These are phyloP conservation scores for Rhamphomyia laevipes DNA, from an alignment of 2,888 invertebrate genomes.

Conservation along the genomic window DNA sequence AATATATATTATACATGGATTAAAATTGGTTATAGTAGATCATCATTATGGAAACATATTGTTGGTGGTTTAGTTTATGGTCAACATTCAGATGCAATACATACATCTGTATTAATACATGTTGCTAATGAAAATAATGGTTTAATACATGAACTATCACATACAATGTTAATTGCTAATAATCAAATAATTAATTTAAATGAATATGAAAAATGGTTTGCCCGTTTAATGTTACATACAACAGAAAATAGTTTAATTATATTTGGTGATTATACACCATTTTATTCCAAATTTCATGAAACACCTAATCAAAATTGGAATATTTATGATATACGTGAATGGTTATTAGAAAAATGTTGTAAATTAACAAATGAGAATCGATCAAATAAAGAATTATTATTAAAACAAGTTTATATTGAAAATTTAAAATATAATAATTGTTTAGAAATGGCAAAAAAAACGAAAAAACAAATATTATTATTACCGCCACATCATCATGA, in stretches of 20 bases:
- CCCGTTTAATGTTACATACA: neutral
- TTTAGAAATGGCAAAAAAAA: too few species aligned
- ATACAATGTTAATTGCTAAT: neutral
- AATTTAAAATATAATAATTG: too few species aligned
- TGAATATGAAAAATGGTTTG: neutral
- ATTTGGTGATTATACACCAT: neutral
- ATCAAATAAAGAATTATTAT: too few species aligned
- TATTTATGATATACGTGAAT: neutral
- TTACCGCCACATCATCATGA: neutral
- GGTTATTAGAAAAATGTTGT: neutral
- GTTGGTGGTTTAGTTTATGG: neutral
- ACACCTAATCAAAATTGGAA: neutral
- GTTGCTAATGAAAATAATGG: neutral
- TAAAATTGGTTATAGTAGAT: neutral
- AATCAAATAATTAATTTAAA: neutral
- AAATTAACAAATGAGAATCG: too few species aligned
- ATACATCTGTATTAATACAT: neutral
- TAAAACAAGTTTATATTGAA: too few species aligned
- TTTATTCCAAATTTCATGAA: neutral
- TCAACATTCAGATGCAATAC: too few species aligned
- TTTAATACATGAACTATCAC: neutral
- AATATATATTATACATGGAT: neutral
- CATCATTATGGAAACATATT: neutral
- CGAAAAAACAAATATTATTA: neutral
- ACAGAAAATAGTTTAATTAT: neutral